Conservation (phyloP, 2,888 invertebrate genomes). For the Norana najaformis region DNA sequence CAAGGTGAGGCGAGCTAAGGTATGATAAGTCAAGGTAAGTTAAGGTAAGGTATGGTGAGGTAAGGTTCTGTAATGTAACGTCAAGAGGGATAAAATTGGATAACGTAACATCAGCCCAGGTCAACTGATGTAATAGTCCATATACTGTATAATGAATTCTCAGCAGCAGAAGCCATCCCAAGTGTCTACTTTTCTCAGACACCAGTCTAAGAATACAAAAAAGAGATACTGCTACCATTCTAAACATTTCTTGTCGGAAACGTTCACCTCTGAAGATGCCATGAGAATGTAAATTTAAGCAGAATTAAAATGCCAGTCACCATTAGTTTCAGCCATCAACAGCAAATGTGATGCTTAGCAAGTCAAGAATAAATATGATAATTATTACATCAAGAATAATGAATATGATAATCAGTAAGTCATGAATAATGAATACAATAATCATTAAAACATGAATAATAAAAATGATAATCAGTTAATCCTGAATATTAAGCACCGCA, state of each 20-base stretch:
- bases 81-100: background rate
- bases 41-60: background rate
- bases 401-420: slow-evolving; percentile 22
- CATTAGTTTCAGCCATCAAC: background rate
- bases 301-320: background rate
- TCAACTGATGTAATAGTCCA: too few species aligned
- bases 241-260: too few species aligned
- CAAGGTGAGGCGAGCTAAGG: background rate
- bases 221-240: background rate
- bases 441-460: background rate
- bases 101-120: background rate
- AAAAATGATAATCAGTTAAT: too few species aligned
- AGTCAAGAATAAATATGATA: slow-evolving; percentile 22
- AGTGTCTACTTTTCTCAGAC: too few species aligned
- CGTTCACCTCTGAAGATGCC: background rate
- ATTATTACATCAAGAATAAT: background rate
- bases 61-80: background rate
- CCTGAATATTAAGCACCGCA: too few species aligned
- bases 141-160: too few species aligned
- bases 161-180: too few species aligned
- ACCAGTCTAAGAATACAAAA: background rate
- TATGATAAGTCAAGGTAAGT: background rate
- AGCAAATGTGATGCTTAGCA: background rate
- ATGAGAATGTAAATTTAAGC: background rate
- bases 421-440: slow-evolving; percentile 10